phyloP scores from a whole-genome alignment of 2,888 invertebrate genomes.

The Gastracanthus pulcherrimus region DNA sequence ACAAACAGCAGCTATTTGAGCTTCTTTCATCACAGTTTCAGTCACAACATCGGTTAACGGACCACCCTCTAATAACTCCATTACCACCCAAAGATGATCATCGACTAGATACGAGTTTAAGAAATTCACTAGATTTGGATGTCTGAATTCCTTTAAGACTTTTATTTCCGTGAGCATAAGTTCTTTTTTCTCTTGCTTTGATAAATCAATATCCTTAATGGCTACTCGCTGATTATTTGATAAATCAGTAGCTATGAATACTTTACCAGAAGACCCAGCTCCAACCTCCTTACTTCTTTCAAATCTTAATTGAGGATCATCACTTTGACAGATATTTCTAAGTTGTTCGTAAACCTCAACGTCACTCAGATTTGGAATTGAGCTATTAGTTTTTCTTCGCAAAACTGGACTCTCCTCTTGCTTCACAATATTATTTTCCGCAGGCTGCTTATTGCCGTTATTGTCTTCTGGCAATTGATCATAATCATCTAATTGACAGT shows the following conservation, averaged over 20 bases:
- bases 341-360: conserved; percentile 88
- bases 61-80: conserved; percentile 97
- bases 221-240: conserved; percentile 89
- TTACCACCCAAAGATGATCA: conserved; percentile 96
- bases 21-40: conserved; percentile 97
- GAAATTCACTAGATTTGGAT: conserved; percentile 97
- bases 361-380: conserved; percentile 82
- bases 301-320: conserved; percentile 90
- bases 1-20: conserved; percentile 97
- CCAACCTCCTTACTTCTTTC: conserved; percentile 91
- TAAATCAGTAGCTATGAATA: conserved; percentile 92
- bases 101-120: conserved; percentile 94
- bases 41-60: conserved; percentile 98
- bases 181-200: conserved; percentile 97
- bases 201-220: conserved; percentile 96
- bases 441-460: conserved; percentile 46
- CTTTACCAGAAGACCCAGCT: conserved; percentile 95
- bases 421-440: conserved; percentile 33
- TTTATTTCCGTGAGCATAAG: conserved; percentile 96
- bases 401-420: conserved; percentile 81
- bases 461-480: conserved; percentile 57
- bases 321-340: conserved; percentile 87
- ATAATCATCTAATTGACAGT: conserved; percentile 64
- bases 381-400: conserved; percentile 80
- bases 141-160: conserved; percentile 93